phyloP scores from a whole-genome alignment of 2,113 vertebrate genomes.

The Ploceus nigricollis region DNA sequence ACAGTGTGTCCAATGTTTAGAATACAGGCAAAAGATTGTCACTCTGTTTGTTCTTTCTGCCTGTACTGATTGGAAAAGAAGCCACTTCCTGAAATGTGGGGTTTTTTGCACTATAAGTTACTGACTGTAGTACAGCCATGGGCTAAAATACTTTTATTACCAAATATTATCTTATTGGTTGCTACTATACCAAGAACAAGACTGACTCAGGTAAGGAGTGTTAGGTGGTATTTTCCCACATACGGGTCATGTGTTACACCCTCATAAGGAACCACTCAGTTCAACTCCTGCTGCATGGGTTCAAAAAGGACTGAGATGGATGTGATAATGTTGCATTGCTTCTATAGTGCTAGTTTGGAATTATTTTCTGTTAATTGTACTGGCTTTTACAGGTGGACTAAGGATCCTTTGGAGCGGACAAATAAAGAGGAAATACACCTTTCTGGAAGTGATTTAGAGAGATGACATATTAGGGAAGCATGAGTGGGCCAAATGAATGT shows the following conservation, averaged over 20 bases:
- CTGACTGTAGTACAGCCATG: background rate
- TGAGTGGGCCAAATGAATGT: background rate
- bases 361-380: background rate
- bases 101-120: background rate
- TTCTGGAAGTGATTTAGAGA: background rate
- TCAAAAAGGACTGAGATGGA: background rate
- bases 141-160: background rate
- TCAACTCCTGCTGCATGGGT: background rate
- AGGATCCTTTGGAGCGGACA: background rate
- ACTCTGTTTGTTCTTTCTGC: background rate
- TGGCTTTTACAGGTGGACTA: background rate
- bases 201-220: background rate
- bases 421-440: background rate
- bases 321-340: background rate
- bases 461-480: background rate
- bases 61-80: background rate
- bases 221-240: background rate
- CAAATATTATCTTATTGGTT: background rate
- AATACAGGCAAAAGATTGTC: background rate
- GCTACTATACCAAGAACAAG: background rate
- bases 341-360: background rate
- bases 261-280: background rate
- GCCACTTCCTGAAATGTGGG: background rate
- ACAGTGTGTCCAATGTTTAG: background rate
- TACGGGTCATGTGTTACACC: accelerated